These are phyloP conservation scores for Brachystomella parvula DNA, from an alignment of 1,140 invertebrate genomes.

Conservation along the genomic window DNA sequence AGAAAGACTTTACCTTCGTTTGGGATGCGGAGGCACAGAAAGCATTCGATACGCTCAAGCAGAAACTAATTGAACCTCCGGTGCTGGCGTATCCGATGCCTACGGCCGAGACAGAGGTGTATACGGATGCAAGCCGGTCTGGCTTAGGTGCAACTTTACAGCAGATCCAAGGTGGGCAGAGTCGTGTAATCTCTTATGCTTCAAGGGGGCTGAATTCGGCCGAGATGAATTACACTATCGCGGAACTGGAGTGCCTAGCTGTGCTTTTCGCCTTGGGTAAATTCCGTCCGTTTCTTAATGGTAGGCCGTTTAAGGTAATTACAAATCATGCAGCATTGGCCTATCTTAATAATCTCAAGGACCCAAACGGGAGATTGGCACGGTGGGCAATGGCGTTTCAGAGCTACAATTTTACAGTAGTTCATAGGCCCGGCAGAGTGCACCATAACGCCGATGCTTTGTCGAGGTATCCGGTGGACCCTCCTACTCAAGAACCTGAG, in stretches of 20 bases:
- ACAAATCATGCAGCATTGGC: constrained; percentile 6
- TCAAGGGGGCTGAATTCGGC: not conserved
- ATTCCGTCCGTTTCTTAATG: constrained; percentile 13
- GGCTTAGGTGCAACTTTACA: constrained; percentile 1
- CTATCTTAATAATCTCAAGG: not conserved
- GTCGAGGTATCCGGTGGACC: constrained; percentile 14
- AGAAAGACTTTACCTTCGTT: constrained; percentile 17
- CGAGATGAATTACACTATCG: not conserved
- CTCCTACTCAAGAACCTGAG: not conserved
- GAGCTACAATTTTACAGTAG: constrained; percentile 14
- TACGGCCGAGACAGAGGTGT: not conserved
- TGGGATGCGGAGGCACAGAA: constrained; percentile 16
- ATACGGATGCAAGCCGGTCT: not conserved
- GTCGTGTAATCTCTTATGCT: not conserved
- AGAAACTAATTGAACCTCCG: not conserved
- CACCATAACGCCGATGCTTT: constrained; percentile 21
- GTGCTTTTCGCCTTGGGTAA: not conserved
- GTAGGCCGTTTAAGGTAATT: not conserved
- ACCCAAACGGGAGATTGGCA: constrained; percentile 8
- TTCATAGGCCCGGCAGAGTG: constrained; percentile 12
- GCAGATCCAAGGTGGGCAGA: not conserved
- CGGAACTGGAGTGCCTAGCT: constrained; percentile 6
- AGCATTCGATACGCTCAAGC: constrained; percentile 2
- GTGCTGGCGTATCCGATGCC: not conserved
- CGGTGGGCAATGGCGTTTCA: constrained; percentile 12